Evolutionary conservation across 2,113 vertebrate genomes (phyloP).

Genomic region (Heptranchias perlo): DNA sequence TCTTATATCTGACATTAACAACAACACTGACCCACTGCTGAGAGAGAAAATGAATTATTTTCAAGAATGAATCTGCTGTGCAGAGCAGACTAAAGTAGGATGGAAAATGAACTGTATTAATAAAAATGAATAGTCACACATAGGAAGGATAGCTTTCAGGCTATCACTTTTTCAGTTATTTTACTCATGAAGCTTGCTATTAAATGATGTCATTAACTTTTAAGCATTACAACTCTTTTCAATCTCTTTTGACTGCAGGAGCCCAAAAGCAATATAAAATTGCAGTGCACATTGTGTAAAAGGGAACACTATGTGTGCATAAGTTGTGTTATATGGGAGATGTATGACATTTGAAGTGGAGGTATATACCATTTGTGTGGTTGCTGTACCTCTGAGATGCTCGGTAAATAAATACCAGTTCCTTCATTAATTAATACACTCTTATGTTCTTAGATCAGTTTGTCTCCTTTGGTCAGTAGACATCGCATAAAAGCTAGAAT

Average conservation of each 20-base stretch:
- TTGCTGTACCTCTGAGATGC: background rate
- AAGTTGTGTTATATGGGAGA: background rate
- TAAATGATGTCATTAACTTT: conserved; percentile 22
- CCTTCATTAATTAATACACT: conserved; percentile 12
- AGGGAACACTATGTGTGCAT: background rate
- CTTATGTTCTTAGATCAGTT: background rate
- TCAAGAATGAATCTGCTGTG: conserved; percentile 16
- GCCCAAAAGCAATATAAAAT: background rate
- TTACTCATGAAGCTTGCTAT: background rate
- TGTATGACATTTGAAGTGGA: background rate
- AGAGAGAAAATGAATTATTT: background rate
- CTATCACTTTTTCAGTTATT: background rate
- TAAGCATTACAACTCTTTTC: background rate
- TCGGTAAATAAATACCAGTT: background rate
- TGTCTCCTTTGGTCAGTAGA: background rate
- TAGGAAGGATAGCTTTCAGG: too few relatives aligned
- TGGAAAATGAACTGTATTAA: background rate
- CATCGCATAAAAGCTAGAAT: background rate
- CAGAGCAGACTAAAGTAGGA: background rate
- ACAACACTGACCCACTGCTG: background rate
- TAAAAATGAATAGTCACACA: background rate
- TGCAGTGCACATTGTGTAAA: background rate
- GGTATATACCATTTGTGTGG: background rate
- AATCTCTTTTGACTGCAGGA: background rate
- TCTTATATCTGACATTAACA: background rate